Percentiles rank a stretch among this genome's conserved stretches.
Evolutionary conservation across 1,140 invertebrate species (phyloP).

Genomic region (Popillia japonica): DNA sequence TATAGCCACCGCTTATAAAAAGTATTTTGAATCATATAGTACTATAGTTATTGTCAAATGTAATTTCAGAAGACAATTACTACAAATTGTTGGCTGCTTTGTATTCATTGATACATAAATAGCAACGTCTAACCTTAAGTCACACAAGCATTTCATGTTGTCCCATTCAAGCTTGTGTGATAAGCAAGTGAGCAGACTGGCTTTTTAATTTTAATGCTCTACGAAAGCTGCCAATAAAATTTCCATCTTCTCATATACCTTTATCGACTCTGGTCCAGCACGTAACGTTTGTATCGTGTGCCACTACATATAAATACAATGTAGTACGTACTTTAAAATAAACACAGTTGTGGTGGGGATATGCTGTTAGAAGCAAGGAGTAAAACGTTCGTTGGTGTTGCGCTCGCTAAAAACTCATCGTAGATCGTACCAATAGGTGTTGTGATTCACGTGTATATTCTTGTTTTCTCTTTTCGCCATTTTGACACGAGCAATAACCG

Average conservation of each 20-base stretch:
- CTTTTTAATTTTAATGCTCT: background rate
- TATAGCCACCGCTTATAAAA: no score
- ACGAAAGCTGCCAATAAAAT: background rate
- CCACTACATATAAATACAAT: background rate
- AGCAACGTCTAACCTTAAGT: no score
- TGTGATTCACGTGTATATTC: background rate
- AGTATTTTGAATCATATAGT: no score
- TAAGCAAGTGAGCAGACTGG: no score
- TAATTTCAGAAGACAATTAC: no score
- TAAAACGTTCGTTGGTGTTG: constrained; percentile 12
- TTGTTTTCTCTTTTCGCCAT: background rate
- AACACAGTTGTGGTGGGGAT: background rate
- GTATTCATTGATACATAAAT: no score
- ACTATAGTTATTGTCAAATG: no score
- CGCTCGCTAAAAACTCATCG: constrained; percentile 8
- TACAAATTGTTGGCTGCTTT: no score
- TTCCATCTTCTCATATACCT: background rate
- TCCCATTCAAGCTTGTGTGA: no score
- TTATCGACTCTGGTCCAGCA: background rate
- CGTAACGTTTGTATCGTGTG: background rate
- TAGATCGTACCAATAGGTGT: constrained; percentile 8
- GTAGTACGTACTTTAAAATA: constrained; percentile 1
- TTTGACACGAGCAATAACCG: background rate
- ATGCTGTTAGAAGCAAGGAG: background rate
- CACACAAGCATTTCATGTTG: no score